Conservation (phyloP, 2,888 invertebrate species). For the Drymonia ruficornis region DNA sequence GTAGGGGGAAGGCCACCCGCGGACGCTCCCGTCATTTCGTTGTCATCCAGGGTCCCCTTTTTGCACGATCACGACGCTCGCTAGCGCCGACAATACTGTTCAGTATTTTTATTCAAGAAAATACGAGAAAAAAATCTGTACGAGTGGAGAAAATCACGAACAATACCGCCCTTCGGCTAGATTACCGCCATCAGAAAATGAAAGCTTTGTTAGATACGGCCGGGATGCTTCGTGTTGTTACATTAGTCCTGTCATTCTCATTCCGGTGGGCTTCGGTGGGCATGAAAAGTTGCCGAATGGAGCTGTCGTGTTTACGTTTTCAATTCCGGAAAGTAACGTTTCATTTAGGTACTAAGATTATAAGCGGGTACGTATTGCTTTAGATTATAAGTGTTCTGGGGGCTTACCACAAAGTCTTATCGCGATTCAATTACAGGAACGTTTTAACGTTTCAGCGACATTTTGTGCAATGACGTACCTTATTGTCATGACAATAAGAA, state of each 20-base stretch:
- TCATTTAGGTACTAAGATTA: conserved; percentile 6
- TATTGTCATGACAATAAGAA: no score
- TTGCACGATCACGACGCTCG: conserved; percentile 77
- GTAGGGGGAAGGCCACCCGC: conserved; percentile 67
- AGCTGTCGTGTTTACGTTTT: conserved; percentile 51
- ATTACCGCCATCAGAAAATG: conserved; percentile 84
- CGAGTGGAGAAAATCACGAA: conserved; percentile 77
- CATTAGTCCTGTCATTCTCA: conserved; percentile 80
- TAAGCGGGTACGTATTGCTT: no score
- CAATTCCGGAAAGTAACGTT: conserved; percentile 52
- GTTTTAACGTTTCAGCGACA: no score
- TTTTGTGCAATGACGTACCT: no score
- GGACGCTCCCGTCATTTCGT: conserved; percentile 80
- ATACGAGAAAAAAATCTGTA: conserved; percentile 66
- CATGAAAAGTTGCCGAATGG: conserved; percentile 66
- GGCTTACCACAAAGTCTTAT: no score
- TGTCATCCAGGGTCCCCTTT: conserved; percentile 80
- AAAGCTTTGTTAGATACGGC: conserved; percentile 80
- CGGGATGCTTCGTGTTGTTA: conserved; percentile 79
- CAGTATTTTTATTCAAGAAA: conserved; percentile 81
- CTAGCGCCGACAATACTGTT: conserved; percentile 81
- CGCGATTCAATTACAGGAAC: no score
- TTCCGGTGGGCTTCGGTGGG: conserved; percentile 59
- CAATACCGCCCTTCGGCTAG: conserved; percentile 82
- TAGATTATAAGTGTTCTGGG: no score